Percentiles rank a stretch among this genome's conserved stretches.
Evolutionary conservation across 2,888 invertebrate genomes (phyloP).

Genomic region (Tigriopus californicus): DNA sequence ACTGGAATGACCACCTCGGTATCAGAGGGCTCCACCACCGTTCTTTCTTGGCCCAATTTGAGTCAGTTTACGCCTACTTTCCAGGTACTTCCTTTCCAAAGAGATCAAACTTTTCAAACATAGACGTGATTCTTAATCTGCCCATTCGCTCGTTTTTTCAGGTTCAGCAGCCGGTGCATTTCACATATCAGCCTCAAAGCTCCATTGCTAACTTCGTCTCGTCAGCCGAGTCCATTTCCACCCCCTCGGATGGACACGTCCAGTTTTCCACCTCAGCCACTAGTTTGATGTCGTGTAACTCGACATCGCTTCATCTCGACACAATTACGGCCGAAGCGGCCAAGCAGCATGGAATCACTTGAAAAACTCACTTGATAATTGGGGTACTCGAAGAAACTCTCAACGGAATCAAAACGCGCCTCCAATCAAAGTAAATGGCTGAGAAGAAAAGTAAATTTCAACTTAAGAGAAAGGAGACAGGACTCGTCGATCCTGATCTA

Average conservation of each 20-base stretch:
- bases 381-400: no score
- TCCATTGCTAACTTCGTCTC: neutral
- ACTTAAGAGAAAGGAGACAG: no score
- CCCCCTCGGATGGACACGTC: neutral
- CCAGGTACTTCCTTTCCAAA: no score
- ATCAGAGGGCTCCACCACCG: neutral
- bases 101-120: no score
- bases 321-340: neutral
- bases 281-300: neutral
- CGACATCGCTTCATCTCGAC: constrained; percentile 1
- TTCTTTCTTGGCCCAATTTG: constrained; percentile 3
- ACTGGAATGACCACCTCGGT: neutral
- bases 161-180: constrained; percentile 11
- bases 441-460: no score
- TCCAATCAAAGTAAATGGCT: no score
- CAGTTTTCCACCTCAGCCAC: neutral
- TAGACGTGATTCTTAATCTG: no score
- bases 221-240: neutral
- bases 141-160: neutral
- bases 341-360: neutral
- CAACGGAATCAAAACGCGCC: no score
- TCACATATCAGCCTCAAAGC: constrained; percentile 7
- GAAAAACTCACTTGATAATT: no score
- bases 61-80: constrained; percentile 4
- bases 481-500: no score